Evolutionary conservation across 1,140 invertebrate species (phyloP), one percentile per base, ranked within the genome.

Genomic region (Neelides sp.): DNA sequence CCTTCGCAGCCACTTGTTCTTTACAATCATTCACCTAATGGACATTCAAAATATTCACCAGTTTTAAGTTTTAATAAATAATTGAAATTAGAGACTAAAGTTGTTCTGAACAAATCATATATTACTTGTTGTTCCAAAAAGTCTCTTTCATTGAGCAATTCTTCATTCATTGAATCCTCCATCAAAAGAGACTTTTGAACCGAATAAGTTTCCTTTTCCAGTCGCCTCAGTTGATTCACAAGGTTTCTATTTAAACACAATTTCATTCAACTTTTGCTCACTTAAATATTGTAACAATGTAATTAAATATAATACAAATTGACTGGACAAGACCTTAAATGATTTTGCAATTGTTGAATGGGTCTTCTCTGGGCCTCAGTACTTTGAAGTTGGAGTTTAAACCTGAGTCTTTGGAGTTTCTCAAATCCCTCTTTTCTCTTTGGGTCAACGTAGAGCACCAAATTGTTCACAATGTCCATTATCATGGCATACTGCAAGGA

Each of bases 391-490:
- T 94, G 88, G 36, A 95, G 68, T 63, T 94, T 85, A 68, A 96
- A 96, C 46, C 90, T 77, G 83, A 93, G 89, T 34, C 86, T 74
- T 53, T 92, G 85, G 28, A 94, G 71, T 54, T 86, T 76, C 63
- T 94, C 90, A 54, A 82, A 78, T 3, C 83, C 83, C 65, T 93
- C 85, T 62, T 95, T 94, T 48, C 92, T 76, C 61, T 90, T 85
- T 1, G 93, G 92, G 69, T 98, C 94, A 13, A 97, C 90, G 69
- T 95, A 95, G 1, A 98, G 75, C 30, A 98, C 68, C 2, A 98
- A 71, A 72, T 98, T 97, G 69, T 98, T 98, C 0, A 98, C 83
- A 54, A 98, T 86, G 65, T 98, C 94, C 58, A 98, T 70, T 19
- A 97, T 79, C 86, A 96, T 95, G 1, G 84, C 83, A 69, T 95